A percentile compares a stretch with the other conserved stretches of the same genome.
Conservation (phyloP, 2,888 invertebrate species). For the Melanotus villosus region DNA sequence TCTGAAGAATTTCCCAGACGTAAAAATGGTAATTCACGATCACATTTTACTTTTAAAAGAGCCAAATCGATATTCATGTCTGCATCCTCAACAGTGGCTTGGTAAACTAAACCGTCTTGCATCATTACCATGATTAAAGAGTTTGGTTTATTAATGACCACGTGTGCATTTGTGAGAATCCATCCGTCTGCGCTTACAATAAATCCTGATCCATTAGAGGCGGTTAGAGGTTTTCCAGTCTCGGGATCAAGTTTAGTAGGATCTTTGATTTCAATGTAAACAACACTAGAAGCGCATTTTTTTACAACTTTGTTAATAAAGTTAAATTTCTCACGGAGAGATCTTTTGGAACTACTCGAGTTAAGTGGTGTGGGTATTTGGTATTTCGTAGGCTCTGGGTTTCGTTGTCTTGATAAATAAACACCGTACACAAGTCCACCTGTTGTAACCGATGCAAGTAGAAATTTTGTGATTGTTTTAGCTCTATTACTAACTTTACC, state of each 20-base stretch:
- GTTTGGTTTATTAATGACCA: constrained; percentile 85
- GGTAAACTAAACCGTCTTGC: constrained; percentile 68
- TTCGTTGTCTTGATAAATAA: no score
- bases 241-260: constrained; percentile 77
- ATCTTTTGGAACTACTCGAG: neutral
- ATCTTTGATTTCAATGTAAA: constrained; percentile 91
- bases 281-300: constrained; percentile 86
- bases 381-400: neutral
- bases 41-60: constrained; percentile 79
- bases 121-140: constrained; percentile 78
- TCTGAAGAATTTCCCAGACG: constrained; percentile 82
- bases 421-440: no score
- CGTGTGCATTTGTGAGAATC: constrained; percentile 95
- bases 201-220: constrained; percentile 93
- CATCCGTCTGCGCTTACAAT: constrained; percentile 89
- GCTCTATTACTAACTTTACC: no score
- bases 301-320: constrained; percentile 94
- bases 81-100: constrained; percentile 84
- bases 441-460: no score
- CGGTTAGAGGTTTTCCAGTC: constrained; percentile 76
- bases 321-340: constrained; percentile 75
- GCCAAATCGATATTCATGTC: constrained; percentile 91
- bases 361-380: neutral
- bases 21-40: constrained; percentile 82
- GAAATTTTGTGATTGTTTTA: no score